Evolutionary conservation across 2,797 vertebrate genomes (phyloP).

Genomic region (Rhinoraja longicauda): DNA sequence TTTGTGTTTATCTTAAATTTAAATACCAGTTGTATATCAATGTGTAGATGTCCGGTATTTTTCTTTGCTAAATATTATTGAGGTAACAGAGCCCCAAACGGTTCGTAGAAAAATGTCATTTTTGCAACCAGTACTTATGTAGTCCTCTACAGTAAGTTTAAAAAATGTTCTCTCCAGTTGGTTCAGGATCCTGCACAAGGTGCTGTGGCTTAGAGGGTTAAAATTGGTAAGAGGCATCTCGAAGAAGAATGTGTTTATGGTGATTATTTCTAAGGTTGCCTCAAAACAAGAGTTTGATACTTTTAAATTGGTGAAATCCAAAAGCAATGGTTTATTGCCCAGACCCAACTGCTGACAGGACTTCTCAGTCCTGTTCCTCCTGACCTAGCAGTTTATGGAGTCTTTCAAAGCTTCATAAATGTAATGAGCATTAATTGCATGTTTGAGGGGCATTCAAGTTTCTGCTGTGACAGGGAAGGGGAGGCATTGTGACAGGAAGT

Average conservation of each 20-base stretch:
- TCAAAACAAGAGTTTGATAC: too few species aligned
- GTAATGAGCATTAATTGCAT: too few species aligned
- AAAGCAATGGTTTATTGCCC: too few species aligned
- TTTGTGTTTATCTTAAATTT: background rate
- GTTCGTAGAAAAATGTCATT: background rate
- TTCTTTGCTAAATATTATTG: background rate
- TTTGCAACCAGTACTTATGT: background rate
- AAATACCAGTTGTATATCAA: background rate
- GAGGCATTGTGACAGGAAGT: background rate
- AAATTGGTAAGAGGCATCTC: background rate
- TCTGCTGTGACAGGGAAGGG: too few species aligned
- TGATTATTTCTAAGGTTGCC: background rate
- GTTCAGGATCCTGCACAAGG: background rate
- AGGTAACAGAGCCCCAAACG: background rate
- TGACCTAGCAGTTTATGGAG: too few species aligned
- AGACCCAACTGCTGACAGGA: too few species aligned
- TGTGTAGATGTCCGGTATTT: background rate
- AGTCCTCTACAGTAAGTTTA: background rate
- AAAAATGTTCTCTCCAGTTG: background rate
- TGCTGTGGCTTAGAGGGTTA: background rate
- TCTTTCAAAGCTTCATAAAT: too few species aligned
- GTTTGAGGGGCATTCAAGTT: too few species aligned
- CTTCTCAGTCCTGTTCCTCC: too few species aligned
- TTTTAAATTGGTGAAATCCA: too few species aligned
- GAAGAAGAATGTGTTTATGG: background rate